Conservation (phyloP, 2,797 vertebrate species). For the Hyperoplus lanceolatus region DNA sequence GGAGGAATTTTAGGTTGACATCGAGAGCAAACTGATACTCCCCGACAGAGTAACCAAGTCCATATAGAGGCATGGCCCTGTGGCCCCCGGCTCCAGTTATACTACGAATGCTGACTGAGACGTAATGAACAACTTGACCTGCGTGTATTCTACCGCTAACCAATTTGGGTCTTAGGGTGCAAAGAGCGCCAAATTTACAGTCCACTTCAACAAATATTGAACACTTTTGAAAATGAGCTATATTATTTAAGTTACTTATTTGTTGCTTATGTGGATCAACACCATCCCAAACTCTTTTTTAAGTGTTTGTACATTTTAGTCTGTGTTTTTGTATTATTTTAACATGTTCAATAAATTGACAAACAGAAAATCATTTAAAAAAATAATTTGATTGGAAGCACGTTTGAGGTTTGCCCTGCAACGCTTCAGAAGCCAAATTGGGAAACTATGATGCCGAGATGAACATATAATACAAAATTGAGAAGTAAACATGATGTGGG, state of each 20-base stretch:
- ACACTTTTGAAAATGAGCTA: no score
- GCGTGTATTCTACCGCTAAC: background rate
- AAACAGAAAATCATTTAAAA: background rate
- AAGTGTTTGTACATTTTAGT: no score
- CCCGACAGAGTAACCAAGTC: constrained; percentile 52
- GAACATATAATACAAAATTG: background rate
- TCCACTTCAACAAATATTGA: no score
- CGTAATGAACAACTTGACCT: constrained; percentile 67
- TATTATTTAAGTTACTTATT: no score
- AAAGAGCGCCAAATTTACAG: background rate
- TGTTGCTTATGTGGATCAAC: no score
- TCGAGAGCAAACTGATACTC: constrained; percentile 76
- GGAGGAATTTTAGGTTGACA: constrained; percentile 54
- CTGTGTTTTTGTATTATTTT: no score
- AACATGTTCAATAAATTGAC: no score
- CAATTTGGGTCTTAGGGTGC: constrained; percentile 7
- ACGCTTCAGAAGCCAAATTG: background rate
- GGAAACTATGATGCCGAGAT: background rate
- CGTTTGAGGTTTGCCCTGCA: background rate
- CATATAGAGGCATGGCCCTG: constrained; percentile 76
- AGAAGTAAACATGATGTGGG: background rate
- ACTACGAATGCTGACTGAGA: constrained; percentile 79
- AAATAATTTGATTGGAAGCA: background rate
- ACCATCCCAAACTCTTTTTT: no score
- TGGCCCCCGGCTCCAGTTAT: constrained; percentile 44